Base-by-base conservation (phyloP, 2,888 invertebrate genomes). In the Drepana falcataria region DNA sequence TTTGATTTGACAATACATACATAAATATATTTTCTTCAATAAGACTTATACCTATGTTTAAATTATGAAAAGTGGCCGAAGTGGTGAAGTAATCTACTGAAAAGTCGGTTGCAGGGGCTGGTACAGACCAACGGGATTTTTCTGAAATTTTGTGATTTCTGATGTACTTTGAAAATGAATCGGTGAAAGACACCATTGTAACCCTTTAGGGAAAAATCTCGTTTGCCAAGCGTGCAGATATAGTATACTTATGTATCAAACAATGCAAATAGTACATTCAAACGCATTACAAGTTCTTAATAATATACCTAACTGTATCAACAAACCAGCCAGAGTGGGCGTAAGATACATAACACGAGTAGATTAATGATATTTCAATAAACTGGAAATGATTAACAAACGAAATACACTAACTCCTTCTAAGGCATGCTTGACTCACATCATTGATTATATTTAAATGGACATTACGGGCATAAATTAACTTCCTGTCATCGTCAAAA, bases 321-420 rank as follows among this genome's bases (percentile, higher is more conserved):
- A 34, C 34, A 40, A 57, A 56, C 59, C 55, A 61, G 51, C 44
- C 52, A 49, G 59, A 57, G 79, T 81, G 70, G 77, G 77, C 57
- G 75, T 63, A 61, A 63, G 66, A 69, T 63, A 64, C 67, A 61
- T 64, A 68, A 60, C 59, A 63, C 55, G 61, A 64, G 59, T 63
- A 66, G 70, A 70, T 73, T 66, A 65, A 73, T 69, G 63, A 66
- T 68, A 67, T 71, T 67, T 66, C 66, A 68, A 73, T 73, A 64
- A 57, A 69, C 64, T 63, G 55, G 57, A 59, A 66, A 66, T 64
- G 60, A 71, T 66, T 63, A 56, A 64, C 64, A 67, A 72, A 73
- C 69, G 65, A 75, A 71, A 67, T 54, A 69, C 65, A 71, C 72
- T 67, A 69, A 71, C 57, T 63, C 73, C 76, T 69, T 80, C 64